Evolutionary conservation across 2,113 vertebrate species (phyloP).

Genomic region (Burhinus oedicnemus): DNA sequence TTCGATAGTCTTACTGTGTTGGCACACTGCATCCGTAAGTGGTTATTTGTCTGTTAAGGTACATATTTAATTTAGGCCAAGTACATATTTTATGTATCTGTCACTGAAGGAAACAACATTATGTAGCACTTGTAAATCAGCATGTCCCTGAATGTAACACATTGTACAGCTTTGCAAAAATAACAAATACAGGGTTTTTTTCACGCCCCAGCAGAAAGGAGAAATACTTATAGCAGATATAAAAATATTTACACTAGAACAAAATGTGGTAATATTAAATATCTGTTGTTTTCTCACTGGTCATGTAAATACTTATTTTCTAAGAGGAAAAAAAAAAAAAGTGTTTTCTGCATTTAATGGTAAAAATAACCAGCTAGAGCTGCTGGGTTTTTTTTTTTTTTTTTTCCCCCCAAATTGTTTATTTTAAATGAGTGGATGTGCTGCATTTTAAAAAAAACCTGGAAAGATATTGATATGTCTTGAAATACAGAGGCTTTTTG

Average conservation of each 20-base stretch:
- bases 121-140: slow-evolving; percentile 49
- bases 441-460: background rate
- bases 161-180: background rate
- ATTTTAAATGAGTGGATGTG: background rate
- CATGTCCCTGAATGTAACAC: background rate
- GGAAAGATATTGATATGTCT: background rate
- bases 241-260: slow-evolving; percentile 34
- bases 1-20: background rate
- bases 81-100: slow-evolving; percentile 30
- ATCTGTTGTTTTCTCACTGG: slow-evolving; percentile 6
- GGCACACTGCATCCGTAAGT: background rate
- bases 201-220: background rate
- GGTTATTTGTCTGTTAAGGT: slow-evolving; percentile 29
- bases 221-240: background rate
- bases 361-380: background rate
- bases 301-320: slow-evolving; percentile 6
- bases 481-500: background rate
- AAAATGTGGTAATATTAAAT: slow-evolving; percentile 27
- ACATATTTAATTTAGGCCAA: slow-evolving; percentile 17
- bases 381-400: background rate
- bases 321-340: background rate
- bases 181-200: background rate
- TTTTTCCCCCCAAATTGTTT: background rate
- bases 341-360: background rate
- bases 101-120: slow-evolving; percentile 19